These are phyloP conservation scores for Malachius bipustulatus DNA, from an alignment of 2,888 invertebrate genomes.

Conservation along the genomic window DNA sequence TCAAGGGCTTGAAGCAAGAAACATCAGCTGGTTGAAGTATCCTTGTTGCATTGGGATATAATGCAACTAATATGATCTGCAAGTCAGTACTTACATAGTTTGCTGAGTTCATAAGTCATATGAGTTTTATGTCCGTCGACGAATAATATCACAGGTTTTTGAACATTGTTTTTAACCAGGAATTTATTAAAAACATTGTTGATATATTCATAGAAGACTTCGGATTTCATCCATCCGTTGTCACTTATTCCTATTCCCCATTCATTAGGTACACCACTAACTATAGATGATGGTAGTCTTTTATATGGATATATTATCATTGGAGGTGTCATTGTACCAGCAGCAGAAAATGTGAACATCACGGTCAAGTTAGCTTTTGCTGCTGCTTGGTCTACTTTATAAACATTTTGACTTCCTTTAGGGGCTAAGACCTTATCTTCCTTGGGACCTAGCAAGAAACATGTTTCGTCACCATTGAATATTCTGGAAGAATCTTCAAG, in stretches of 20 bases:
- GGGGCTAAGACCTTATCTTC: constrained; percentile 15
- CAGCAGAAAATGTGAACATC: constrained; percentile 16
- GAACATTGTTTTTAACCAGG: constrained; percentile 4
- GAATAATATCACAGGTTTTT: constrained; percentile 6
- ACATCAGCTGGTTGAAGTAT: constrained; percentile 1
- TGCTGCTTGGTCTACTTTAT: constrained; percentile 9
- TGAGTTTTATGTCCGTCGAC: constrained; percentile 5
- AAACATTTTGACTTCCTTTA: constrained; percentile 15
- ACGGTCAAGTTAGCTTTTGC: constrained; percentile 14
- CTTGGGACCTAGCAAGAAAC: constrained; percentile 8
- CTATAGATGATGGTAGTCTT: constrained; percentile 10
- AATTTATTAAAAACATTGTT: neutral
- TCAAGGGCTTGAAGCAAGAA: constrained; percentile 5
- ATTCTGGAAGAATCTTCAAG: constrained; percentile 6
- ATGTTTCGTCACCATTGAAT: constrained; percentile 8
- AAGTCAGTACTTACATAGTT: constrained; percentile 1
- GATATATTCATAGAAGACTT: constrained; percentile 2
- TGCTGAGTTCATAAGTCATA: neutral
- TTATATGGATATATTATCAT: constrained; percentile 13
- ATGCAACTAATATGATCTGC: neutral
- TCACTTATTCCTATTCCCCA: constrained; percentile 14
- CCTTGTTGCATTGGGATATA: constrained; percentile 4
- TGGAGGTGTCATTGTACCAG: constrained; percentile 10
- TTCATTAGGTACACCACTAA: constrained; percentile 8
- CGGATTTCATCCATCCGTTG: constrained; percentile 18